Evolutionary conservation across 2,888 invertebrate genomes (phyloP).

Genomic region (Platycheirus rosarum): DNA sequence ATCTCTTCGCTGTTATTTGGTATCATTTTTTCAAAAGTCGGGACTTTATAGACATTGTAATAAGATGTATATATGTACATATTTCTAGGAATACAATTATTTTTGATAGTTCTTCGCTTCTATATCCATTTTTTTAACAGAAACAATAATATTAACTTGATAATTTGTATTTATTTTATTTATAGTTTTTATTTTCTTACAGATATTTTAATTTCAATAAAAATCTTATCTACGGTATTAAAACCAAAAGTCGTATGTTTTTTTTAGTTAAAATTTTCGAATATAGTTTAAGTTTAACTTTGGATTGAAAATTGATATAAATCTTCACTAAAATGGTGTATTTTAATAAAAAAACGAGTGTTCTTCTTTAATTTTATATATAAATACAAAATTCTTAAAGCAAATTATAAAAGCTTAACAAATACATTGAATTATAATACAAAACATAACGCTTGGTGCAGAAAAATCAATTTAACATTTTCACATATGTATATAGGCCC

Average conservation of each 20-base stretch:
- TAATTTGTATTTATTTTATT: constrained; percentile 35
- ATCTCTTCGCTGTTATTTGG: too few relatives aligned
- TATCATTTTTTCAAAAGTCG: too few relatives aligned
- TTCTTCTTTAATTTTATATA: too few relatives aligned
- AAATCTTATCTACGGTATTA: constrained; percentile 40
- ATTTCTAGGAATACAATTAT: too few relatives aligned
- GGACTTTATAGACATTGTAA: too few relatives aligned
- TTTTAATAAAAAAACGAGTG: too few relatives aligned
- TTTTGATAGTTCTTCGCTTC: too few relatives aligned
- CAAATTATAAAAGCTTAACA: constrained; percentile 2
- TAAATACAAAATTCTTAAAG: too few relatives aligned
- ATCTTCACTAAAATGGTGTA: too few relatives aligned
- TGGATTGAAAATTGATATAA: too few relatives aligned
- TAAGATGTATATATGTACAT: too few relatives aligned
- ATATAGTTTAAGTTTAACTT: background rate
- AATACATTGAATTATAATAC: background rate
- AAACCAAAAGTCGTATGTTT: constrained; percentile 30
- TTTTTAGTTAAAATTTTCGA: background rate
- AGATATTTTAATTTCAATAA: constrained; percentile 46
- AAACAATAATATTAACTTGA: background rate
- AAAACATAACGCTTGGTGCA: constrained; percentile 1
- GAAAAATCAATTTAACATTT: background rate
- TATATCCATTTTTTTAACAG: background rate
- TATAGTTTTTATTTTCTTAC: constrained; percentile 28
- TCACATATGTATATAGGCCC: background rate